Percentiles rank a stretch among this genome's conserved stretches.
These are phyloP conservation scores for Wiebesia pumilae DNA, from an alignment of 1,140 invertebrate genomes.

Conservation along the genomic window DNA sequence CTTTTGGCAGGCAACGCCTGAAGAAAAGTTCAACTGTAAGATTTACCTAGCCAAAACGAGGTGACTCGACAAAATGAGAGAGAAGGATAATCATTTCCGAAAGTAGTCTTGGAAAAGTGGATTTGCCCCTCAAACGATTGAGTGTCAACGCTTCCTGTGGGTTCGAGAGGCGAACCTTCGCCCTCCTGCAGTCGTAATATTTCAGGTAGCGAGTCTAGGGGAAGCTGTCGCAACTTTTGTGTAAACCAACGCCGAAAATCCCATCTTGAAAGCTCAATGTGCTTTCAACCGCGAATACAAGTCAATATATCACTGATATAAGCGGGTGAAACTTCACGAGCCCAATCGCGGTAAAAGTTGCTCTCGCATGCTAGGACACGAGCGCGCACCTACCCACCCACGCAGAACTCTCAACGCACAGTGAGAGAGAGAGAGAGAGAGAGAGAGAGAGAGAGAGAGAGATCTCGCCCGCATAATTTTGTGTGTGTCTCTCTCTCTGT, in stretches of 20 bases:
- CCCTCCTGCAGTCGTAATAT: conserved; percentile 11
- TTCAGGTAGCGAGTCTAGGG: not conserved
- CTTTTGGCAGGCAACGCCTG: not conserved
- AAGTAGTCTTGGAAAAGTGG: conserved; percentile 10
- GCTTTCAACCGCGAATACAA: not conserved
- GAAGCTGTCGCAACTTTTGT: not conserved
- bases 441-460: conserved; percentile 6
- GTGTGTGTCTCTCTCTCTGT: not conserved
- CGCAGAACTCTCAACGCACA: not conserved
- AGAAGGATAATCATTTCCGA: not conserved
- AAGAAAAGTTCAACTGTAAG: not conserved
- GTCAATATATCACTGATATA: not conserved
- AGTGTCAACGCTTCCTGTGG: not conserved
- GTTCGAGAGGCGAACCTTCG: not conserved
- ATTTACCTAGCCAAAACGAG: not conserved
- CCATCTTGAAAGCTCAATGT: not conserved
- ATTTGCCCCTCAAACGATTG: not conserved
- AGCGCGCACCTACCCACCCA: not conserved
- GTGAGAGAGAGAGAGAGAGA: not conserved
- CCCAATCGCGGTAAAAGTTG: not conserved
- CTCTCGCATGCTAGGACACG: not conserved
- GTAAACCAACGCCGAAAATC: not conserved
- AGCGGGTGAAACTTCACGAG: not conserved
- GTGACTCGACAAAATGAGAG: not conserved
- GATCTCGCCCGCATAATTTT: not conserved